Conservation (phyloP, 2,797 vertebrate species). For the Anguilla marmorata region DNA sequence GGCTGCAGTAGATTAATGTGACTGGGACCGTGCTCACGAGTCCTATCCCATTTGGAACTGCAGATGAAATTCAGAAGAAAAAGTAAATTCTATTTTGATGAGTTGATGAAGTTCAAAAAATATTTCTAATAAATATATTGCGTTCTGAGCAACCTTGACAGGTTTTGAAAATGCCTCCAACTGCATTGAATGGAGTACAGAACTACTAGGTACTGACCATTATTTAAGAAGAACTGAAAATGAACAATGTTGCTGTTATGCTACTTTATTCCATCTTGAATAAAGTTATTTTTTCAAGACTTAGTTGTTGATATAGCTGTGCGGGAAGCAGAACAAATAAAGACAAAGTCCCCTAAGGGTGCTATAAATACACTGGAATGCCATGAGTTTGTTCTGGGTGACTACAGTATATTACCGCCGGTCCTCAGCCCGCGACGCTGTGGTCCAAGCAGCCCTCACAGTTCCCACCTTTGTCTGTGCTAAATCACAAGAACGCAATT, state of each 20-base stretch:
- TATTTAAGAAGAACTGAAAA: slow-evolving; percentile 2
- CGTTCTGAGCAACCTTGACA: slow-evolving; percentile 54
- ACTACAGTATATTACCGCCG: slow-evolving; percentile 60
- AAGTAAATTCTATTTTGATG: slow-evolving; percentile 40
- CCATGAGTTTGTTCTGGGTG: slow-evolving; percentile 53
- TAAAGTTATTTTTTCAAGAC: slow-evolving; percentile 64
- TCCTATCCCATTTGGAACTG: background rate
- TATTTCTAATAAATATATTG: slow-evolving; percentile 20
- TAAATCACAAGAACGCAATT: slow-evolving; percentile 34
- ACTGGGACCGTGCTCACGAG: background rate
- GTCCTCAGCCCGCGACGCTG: slow-evolving; percentile 55
- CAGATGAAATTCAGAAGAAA: slow-evolving; percentile 11
- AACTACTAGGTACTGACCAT: background rate
- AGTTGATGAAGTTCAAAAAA: slow-evolving; percentile 21
- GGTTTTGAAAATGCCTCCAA: slow-evolving; percentile 62
- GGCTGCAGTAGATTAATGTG: background rate
- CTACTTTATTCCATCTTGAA: slow-evolving; percentile 60
- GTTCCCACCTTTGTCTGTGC: slow-evolving; percentile 42
- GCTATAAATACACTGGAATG: slow-evolving; percentile 53
- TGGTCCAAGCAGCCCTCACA: slow-evolving; percentile 47
- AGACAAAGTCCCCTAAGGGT: slow-evolving; percentile 54
- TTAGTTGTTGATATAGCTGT: slow-evolving; percentile 62
- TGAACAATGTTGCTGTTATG: slow-evolving; percentile 64
- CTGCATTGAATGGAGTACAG: background rate
- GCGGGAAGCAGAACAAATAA: slow-evolving; percentile 49